Evolutionary conservation across 2,113 vertebrate genomes (phyloP).

Genomic region (Atherinomorus stipes): DNA sequence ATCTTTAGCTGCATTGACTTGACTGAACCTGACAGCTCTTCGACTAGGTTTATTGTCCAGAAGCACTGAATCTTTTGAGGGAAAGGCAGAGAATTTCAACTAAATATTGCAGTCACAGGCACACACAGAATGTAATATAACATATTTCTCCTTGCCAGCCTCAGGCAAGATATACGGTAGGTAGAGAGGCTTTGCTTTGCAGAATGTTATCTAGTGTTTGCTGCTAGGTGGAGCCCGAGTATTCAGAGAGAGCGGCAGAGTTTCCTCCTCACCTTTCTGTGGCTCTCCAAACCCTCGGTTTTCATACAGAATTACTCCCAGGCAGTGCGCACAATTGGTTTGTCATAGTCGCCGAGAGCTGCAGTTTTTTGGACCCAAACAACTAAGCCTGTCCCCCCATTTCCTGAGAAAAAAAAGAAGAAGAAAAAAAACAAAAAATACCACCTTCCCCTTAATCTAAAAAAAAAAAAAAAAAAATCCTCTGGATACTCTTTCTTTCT

Average conservation of each 20-base stretch:
- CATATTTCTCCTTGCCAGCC: slow-evolving; percentile 37
- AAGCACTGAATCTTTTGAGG: slow-evolving; percentile 14
- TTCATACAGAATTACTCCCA: slow-evolving; percentile 69
- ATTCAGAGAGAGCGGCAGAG: slow-evolving; percentile 70
- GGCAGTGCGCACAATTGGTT: slow-evolving; percentile 76
- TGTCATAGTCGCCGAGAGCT: slow-evolving; percentile 73
- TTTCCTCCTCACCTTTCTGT: slow-evolving; percentile 72
- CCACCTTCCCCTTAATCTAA: too few relatives aligned
- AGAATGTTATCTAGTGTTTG: slow-evolving; percentile 46
- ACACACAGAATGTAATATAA: slow-evolving; percentile 54
- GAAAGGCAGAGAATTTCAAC: neutral
- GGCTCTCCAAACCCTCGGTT: slow-evolving; percentile 54
- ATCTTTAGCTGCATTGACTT: neutral
- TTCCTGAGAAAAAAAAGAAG: neutral
- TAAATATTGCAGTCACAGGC: slow-evolving; percentile 57
- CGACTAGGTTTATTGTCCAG: slow-evolving; percentile 5
- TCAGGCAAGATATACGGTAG: slow-evolving; percentile 13
- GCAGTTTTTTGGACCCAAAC: slow-evolving; percentile 60
- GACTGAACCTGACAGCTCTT: slow-evolving; percentile 21
- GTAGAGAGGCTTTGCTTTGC: slow-evolving; percentile 7
- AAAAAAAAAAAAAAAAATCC: slow-evolving; percentile 16
- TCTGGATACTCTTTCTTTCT: slow-evolving; percentile 64
- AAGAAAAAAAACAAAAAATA: too few relatives aligned
- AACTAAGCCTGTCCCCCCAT: slow-evolving; percentile 36
- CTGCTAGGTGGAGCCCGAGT: slow-evolving; percentile 86